Percentiles rank a stretch among this genome's conserved stretches.
These are phyloP conservation scores for Tortrix viridana DNA, from an alignment of 2,888 invertebrate species.

Conservation along the genomic window DNA sequence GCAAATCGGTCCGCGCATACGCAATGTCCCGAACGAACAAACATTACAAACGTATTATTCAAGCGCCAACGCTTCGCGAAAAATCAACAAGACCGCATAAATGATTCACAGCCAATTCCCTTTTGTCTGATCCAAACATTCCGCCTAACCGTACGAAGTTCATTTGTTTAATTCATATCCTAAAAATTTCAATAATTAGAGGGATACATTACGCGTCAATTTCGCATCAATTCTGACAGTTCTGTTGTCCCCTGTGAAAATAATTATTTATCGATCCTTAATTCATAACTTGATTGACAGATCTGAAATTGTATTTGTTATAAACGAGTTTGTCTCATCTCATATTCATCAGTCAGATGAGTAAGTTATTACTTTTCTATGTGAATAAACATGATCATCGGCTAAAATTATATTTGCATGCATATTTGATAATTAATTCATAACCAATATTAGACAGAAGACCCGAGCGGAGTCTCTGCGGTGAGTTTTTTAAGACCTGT, in stretches of 20 bases:
- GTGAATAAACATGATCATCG: constrained; percentile 32
- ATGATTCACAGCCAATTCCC: constrained; percentile 70
- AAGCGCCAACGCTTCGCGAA: constrained; percentile 70
- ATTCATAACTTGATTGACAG: constrained; percentile 74
- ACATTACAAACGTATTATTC: constrained; percentile 65
- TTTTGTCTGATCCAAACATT: constrained; percentile 60
- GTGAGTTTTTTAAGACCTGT: constrained; percentile 57
- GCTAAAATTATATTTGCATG: constrained; percentile 36
- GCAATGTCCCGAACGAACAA: constrained; percentile 49
- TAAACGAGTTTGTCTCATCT: constrained; percentile 66
- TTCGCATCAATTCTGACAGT: constrained; percentile 57
- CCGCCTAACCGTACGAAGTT: constrained; percentile 53
- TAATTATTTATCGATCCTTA: constrained; percentile 55
- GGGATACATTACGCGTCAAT: constrained; percentile 61
- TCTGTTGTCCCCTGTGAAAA: constrained; percentile 53
- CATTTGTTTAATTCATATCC: constrained; percentile 54
- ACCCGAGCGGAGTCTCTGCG: constrained; percentile 5
- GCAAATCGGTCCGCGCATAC: constrained; percentile 30
- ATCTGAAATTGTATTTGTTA: constrained; percentile 51
- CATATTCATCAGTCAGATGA: constrained; percentile 56
- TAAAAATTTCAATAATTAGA: constrained; percentile 65
- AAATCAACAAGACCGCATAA: constrained; percentile 70
- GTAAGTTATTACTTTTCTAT: constrained; percentile 38
- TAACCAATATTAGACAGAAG: constrained; percentile 8
- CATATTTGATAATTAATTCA: constrained; percentile 17